Base-by-base conservation (phyloP, 2,888 invertebrate genomes). In the Brachyptera putata region DNA sequence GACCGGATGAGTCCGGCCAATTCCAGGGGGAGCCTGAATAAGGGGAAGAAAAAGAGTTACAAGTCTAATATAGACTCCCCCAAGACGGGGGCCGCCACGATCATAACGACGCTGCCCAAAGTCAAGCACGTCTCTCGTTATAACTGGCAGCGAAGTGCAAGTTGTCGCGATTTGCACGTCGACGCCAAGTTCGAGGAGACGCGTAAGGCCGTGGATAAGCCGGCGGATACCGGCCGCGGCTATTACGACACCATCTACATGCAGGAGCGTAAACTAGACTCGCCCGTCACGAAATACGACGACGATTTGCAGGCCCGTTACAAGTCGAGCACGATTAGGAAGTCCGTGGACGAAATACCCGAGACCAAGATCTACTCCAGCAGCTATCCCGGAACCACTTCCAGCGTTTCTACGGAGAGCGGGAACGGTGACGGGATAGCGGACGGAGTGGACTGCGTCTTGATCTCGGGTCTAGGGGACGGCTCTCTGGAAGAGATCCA, bases 331-430 rank as follows among this genome's bases (percentile, higher is more conserved):
- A 80, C 80, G 65, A n/a, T n/a, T n/a, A 76, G 80, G 61, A 78
- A 79, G 64, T 80, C 80, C 62, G 77, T 86, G 62, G 85, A 86
- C 70, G 73, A 83, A 57, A n/a, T n/a, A n/a, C 79, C 82, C 1
- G 80, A 86, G 67, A 82, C 84, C 56, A 89, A 89, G 73, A 84
- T 90, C 3, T 91, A 91, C 75, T 91, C 91, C 21, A 89, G 89
- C 65, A 90, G 89, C 72, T 92, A 90, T 74, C 92, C 92, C 21
- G 91, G 91, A 60, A 70, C 70, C n/a, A 89, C 89, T 56, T 83
- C 84, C 3, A 83, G 85, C 60, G 73, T 80, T 63, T 80, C 80
- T 30, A 86, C 84, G 70, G 82, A 83, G 70, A 83, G 84, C 26
- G 80, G 83, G 68, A 86, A 85, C 68, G 81, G 80, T n/a, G 80